Percentiles rank a stretch among this genome's conserved stretches.
Evolutionary conservation across 2,113 vertebrate species (phyloP).

Genomic region (Pimephales promelas): DNA sequence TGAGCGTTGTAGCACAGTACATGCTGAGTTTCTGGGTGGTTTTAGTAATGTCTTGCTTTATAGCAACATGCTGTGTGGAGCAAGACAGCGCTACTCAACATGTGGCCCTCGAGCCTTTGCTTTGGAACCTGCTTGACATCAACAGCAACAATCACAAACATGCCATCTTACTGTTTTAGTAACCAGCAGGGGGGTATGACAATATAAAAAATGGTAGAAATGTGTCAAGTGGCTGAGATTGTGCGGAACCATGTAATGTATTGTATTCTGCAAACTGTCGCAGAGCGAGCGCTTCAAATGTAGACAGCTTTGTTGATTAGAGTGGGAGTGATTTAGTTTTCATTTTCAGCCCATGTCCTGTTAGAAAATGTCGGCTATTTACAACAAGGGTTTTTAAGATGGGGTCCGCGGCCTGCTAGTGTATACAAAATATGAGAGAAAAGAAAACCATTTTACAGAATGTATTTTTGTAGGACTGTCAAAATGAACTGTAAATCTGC

Average conservation of each 20-base stretch:
- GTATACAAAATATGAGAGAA: not conserved
- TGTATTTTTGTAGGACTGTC: not conserved
- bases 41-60: constrained; percentile 6
- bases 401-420: not conserved
- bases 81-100: not conserved
- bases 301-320: constrained; percentile 14
- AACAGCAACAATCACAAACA: constrained; percentile 21
- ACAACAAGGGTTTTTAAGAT: not conserved
- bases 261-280: not conserved
- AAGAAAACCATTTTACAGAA: not conserved
- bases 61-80: constrained; percentile 4
- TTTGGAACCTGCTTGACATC: not conserved
- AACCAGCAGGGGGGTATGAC: not conserved
- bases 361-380: not conserved
- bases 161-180: not conserved
- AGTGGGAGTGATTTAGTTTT: not conserved
- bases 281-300: not conserved
- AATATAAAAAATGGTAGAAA: not conserved
- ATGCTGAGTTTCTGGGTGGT: not conserved
- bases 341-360: not conserved
- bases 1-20: not conserved
- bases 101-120: not conserved
- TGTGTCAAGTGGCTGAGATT: constrained; percentile 9
- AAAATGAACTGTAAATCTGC: not conserved
- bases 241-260: not conserved